phyloP scores from a whole-genome alignment of 2,888 invertebrate species.

The Drosophila kanekoi region DNA sequence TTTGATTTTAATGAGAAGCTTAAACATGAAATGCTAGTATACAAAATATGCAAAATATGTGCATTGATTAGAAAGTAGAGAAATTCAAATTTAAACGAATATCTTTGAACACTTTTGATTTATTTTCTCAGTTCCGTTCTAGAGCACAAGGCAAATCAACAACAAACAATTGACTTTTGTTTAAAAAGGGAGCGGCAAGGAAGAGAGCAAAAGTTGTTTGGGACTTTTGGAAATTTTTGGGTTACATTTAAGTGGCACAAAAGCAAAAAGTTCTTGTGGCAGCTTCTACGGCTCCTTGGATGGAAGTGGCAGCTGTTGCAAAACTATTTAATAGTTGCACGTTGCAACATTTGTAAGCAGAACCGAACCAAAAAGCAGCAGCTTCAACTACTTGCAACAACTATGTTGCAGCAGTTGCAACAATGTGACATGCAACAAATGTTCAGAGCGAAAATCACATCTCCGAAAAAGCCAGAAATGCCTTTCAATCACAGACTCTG shows the following conservation, averaged over 20 bases:
- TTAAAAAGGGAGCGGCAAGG: constrained; percentile 4
- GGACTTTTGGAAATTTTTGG: constrained; percentile 23
- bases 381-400: constrained; percentile 41
- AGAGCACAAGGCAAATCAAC: constrained; percentile 15
- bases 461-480: constrained; percentile 43
- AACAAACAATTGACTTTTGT: constrained; percentile 34
- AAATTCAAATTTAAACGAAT: constrained; percentile 9
- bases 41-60: too few relatives aligned
- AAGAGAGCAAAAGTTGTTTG: constrained; percentile 31
- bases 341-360: constrained; percentile 69
- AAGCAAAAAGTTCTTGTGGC: constrained; percentile 60
- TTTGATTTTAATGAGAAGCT: not conserved
- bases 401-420: constrained; percentile 70
- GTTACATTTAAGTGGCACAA: constrained; percentile 64
- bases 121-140: constrained; percentile 7
- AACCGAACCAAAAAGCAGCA: constrained; percentile 51
- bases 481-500: constrained; percentile 65
- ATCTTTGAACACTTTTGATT: constrained; percentile 23
- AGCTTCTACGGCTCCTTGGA: constrained; percentile 49
- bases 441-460: constrained; percentile 49
- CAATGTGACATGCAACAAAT: constrained; percentile 79
- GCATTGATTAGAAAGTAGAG: not conserved
- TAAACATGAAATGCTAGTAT: not conserved
- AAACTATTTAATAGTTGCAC: constrained; percentile 78
- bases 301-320: constrained; percentile 66